A percentile compares a stretch with the other conserved stretches of the same genome.
phyloP scores from a whole-genome alignment of 2,113 vertebrate species.

The Caranx ignobilis region DNA sequence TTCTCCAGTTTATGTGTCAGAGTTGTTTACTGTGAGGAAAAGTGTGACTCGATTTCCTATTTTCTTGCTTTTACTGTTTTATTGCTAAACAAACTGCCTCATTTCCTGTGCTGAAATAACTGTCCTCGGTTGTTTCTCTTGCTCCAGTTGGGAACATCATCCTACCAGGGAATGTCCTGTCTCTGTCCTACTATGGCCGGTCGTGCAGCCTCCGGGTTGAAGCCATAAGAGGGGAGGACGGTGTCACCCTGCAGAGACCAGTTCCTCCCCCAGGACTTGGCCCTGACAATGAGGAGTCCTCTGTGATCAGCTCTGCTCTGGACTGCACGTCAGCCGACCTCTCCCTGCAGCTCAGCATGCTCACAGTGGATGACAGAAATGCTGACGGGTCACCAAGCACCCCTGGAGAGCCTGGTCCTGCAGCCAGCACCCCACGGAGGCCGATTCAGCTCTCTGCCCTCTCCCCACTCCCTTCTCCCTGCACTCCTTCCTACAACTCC shows the following conservation, averaged over 20 bases:
- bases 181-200: constrained; percentile 89
- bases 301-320: constrained; percentile 26
- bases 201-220: constrained; percentile 84
- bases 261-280: not conserved
- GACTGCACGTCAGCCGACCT: constrained; percentile 79
- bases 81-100: not conserved
- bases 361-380: constrained; percentile 80
- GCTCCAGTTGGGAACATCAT: constrained; percentile 88
- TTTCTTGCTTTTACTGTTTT: too few relatives aligned
- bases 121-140: constrained; percentile 29
- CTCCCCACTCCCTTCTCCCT: constrained; percentile 41
- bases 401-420: constrained; percentile 49
- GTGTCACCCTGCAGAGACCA: constrained; percentile 72
- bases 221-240: constrained; percentile 88
- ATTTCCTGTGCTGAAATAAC: constrained; percentile 19
- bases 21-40: not conserved
- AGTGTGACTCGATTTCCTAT: not conserved
- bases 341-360: constrained; percentile 84
- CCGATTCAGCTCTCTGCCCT: constrained; percentile 28
- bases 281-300: constrained; percentile 54
- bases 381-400: constrained; percentile 69
- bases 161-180: constrained; percentile 89
- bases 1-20: too few relatives aligned
- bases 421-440: constrained; percentile 82
- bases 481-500: constrained; percentile 37